phyloP scores from a whole-genome alignment of 2,797 vertebrate genomes.

The Anguilla marmorata region DNA sequence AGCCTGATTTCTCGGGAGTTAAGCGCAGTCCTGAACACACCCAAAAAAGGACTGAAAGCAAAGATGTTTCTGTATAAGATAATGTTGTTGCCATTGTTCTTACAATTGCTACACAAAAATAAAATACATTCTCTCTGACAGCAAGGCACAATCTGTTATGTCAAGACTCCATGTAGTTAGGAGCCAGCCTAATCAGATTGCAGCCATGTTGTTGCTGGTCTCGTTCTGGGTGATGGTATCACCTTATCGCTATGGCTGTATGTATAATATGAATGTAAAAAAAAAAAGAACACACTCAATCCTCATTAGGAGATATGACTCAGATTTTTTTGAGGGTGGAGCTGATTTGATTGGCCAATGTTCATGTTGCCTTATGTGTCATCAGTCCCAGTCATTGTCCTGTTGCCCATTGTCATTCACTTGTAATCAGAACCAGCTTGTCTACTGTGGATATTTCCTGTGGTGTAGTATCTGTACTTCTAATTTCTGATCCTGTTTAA shows the following conservation, averaged over 20 bases:
- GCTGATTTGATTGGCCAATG: background rate
- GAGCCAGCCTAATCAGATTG: background rate
- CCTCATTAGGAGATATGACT: background rate
- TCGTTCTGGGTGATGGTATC: background rate
- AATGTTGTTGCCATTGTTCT: background rate
- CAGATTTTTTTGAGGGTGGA: background rate
- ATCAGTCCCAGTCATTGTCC: background rate
- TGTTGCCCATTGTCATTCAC: background rate
- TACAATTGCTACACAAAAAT: background rate
- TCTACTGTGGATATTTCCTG: background rate
- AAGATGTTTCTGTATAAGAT: background rate
- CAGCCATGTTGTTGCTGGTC: background rate
- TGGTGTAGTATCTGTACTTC: background rate
- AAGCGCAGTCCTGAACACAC: too few relatives aligned
- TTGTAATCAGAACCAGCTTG: background rate
- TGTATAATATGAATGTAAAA: background rate
- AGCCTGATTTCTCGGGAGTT: too few relatives aligned
- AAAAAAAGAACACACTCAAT: background rate
- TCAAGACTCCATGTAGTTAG: background rate
- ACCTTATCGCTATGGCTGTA: background rate
- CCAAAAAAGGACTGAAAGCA: too few relatives aligned
- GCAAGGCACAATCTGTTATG: background rate
- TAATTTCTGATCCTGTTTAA: background rate
- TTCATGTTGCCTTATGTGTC: background rate
- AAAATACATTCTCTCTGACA: background rate